These are phyloP conservation scores for Andrena marginata DNA, from an alignment of 2,888 invertebrate genomes.

Conservation along the genomic window DNA sequence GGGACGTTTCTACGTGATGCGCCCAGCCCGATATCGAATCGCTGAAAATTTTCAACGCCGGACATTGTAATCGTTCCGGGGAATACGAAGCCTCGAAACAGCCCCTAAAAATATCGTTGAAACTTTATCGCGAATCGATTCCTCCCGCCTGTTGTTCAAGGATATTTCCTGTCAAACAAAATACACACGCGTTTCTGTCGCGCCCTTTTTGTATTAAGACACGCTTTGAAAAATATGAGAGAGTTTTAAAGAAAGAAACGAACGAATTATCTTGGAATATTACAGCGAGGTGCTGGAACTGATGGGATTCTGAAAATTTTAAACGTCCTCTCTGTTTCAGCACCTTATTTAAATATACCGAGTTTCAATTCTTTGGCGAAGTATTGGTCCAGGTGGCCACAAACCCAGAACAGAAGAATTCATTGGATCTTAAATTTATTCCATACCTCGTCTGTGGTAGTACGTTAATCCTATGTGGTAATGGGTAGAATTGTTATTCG, in stretches of 20 bases:
- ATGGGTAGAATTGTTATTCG: slow-evolving; percentile 1
- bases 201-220: background rate
- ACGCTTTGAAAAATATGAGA: background rate
- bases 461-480: background rate
- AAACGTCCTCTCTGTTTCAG: too few relatives aligned
- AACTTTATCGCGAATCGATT: slow-evolving; percentile 44
- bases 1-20: slow-evolving; percentile 37
- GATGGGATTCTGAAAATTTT: too few relatives aligned
- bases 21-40: slow-evolving; percentile 50
- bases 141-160: slow-evolving; percentile 14
- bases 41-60: slow-evolving; percentile 48
- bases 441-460: background rate
- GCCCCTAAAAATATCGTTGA: slow-evolving; percentile 30
- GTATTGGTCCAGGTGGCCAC: too few relatives aligned
- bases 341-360: too few relatives aligned
- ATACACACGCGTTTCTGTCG: background rate
- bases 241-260: too few relatives aligned
- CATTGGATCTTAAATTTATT: too few relatives aligned
- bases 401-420: background rate
- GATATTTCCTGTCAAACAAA: slow-evolving; percentile 13
- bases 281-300: too few relatives aligned
- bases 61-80: slow-evolving; percentile 51
- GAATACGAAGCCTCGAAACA: slow-evolving; percentile 38
- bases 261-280: too few relatives aligned
- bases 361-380: too few relatives aligned